Evolutionary conservation across 2,797 vertebrate genomes (phyloP).

Genomic region (Eptatretus atami): DNA sequence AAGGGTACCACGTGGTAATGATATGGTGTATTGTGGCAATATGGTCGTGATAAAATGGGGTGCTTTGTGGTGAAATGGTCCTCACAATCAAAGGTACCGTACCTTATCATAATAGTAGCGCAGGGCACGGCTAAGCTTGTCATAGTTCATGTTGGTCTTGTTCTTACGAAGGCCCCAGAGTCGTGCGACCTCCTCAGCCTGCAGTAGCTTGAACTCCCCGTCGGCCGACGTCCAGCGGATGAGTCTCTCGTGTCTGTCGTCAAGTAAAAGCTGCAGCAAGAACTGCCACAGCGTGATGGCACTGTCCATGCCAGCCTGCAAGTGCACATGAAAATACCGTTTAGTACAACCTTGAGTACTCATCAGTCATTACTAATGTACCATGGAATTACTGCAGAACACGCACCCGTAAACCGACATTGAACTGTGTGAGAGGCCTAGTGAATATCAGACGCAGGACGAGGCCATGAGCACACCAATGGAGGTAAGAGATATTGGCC

Average conservation of each 20-base stretch:
- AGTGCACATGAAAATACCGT: neutral
- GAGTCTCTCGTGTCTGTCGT: conserved; percentile 47
- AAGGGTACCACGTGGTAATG: too few species aligned
- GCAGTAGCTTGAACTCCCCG: conserved; percentile 79
- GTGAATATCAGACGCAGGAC: too few species aligned
- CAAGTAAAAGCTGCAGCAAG: conserved; percentile 68
- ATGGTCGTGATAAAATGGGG: too few species aligned
- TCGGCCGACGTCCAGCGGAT: conserved; percentile 86
- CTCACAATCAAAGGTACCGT: conserved; percentile 8
- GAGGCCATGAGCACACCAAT: too few species aligned
- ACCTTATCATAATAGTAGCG: conserved; percentile 97
- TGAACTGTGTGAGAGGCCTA: too few species aligned
- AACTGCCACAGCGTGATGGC: conserved; percentile 97
- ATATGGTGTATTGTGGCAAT: too few species aligned
- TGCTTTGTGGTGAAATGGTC: too few species aligned
- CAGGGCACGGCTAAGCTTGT: conserved; percentile 80
- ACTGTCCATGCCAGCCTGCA: conserved; percentile 46
- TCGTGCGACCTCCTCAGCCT: conserved; percentile 82
- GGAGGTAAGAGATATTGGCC: too few species aligned
- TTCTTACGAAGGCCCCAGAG: conserved; percentile 90
- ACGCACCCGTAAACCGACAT: too few species aligned
- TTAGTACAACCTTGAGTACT: too few species aligned
- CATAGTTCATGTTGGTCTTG: conserved; percentile 95
- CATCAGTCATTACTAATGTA: too few species aligned
- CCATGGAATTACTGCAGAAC: too few species aligned